Base-by-base conservation (phyloP, 2,113 vertebrate species). In the Pteropus alecto region DNA sequence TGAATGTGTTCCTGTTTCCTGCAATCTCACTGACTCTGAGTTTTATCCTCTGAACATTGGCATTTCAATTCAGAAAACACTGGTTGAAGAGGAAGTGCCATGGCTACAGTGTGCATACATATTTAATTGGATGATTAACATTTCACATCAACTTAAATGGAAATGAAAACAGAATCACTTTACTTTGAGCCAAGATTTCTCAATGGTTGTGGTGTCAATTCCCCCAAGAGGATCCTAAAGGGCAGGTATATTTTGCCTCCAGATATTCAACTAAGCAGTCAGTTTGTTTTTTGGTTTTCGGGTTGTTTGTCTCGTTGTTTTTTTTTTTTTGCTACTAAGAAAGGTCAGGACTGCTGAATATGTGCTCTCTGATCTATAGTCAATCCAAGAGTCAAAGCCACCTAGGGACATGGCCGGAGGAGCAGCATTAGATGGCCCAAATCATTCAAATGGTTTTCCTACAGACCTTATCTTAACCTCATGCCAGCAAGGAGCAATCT, bases 91-190 rank as follows among this genome's bases (percentile, higher is more conserved):
- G 82, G 35, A 74, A 26, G n/a, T 71, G 35, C 7, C 30, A 13
- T 21, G 22, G 5, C 71, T 63, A 38, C n/a, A 63, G 41, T 38
- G 33, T 85, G 33, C 26, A 22, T 46, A n/a, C 19, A 24, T 63
- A 58, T 82, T 87, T 85, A 68, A 95, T 81, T 78, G 22, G 30
- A 38, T 35, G 33, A 58, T 76, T 95, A 88, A 89, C 70, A 90
- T 84, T 83, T 97, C 71, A 56, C 63, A 68, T 85, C 48, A 76
- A n/a, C 26, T 65, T 67, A 90, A 58, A 68, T 33, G 16, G 56
- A 86, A 90, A 88, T 56, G 41, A 54, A 85, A 92, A 89, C 67
- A 85, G 19, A 90, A 89, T 82, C 60, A 21, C 60, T 93, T 89
- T 61, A 78, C 41, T 65, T 19, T 30, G 28, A 90, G 33, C 61